These are phyloP conservation scores for Aphelinus certus DNA, from an alignment of 1,140 invertebrate species.

Conservation along the genomic window DNA sequence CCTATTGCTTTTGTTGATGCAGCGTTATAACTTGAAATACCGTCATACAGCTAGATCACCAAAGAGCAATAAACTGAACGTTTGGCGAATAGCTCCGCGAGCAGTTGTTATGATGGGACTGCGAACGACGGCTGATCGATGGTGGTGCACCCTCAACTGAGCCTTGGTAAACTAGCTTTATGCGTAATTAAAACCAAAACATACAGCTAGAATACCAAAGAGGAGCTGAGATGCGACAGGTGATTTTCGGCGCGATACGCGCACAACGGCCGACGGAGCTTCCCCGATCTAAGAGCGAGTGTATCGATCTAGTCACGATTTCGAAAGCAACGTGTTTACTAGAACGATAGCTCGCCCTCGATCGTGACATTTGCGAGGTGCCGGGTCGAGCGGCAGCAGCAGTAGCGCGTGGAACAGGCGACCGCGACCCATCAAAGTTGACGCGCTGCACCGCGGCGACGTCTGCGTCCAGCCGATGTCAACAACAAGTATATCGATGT, in stretches of 20 bases:
- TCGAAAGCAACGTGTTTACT: constrained; percentile 14
- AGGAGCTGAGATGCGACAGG: not conserved
- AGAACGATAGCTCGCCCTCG: constrained; percentile 19
- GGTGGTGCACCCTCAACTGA: not conserved
- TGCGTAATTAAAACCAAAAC: not conserved
- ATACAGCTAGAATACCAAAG: constrained; percentile 33
- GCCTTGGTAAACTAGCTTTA: constrained; percentile 27
- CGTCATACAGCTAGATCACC: constrained; percentile 28
- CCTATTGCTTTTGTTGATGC: constrained; percentile 16
- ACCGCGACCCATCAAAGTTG: too few relatives aligned
- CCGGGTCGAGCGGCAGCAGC: too few relatives aligned
- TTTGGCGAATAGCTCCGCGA: too few relatives aligned
- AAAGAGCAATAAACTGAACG: not conserved
- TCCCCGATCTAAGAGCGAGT: constrained; percentile 25
- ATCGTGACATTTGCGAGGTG: not conserved
- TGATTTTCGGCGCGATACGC: not conserved
- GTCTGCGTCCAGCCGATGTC: too few relatives aligned
- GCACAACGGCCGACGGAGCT: not conserved
- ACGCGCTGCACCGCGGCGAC: too few relatives aligned
- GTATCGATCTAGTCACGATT: constrained; percentile 33
- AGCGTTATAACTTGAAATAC: constrained; percentile 18
- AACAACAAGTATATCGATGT: too few relatives aligned
- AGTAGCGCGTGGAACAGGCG: too few relatives aligned
- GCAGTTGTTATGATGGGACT: too few relatives aligned
- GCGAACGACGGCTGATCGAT: too few relatives aligned